Evolutionary conservation across 1,140 invertebrate genomes (phyloP), one percentile per base, ranked within the genome.

Genomic region (Tigriopus japonicus): DNA sequence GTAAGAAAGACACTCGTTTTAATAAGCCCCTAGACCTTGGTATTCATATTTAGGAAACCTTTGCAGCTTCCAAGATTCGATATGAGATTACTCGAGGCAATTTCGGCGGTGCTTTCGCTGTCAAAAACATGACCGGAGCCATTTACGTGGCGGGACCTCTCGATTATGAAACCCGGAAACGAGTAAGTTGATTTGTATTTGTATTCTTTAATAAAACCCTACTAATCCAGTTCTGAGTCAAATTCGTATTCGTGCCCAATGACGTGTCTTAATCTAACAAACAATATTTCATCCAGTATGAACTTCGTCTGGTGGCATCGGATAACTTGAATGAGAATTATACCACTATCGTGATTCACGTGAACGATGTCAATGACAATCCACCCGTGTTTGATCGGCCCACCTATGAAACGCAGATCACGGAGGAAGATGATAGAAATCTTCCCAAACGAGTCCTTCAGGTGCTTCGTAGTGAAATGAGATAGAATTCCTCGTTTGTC

Each of bases 61-160:
- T 82, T 81, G 60, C 79, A 95, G 91, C 90, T 69, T 94, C 91
- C 74, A 86, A 87, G 81, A 91, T 97, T 80, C 87, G 89, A 78
- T 96, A 96, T 79, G 89, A 94, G 81, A 96, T 96, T 75, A 94
- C 88, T 72, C 89, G 87, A 80, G 93, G 92, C 77, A 96, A 97
- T 81, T 84, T 93, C 79, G 90, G 90, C 63, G 90, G 90, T 68
- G 87, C 90, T 35, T 97, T 98, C 73, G 89, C 89, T 63, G 90
- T 98, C 63, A 91, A 96, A 74, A 92, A 92, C 72, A 89, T 89
- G 81, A 94, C 90, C 62, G 93, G 93, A 64, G 89, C 87, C 69
- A 95, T 98, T 74, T 96, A 93, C 72, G 90, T 95, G 52, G 89
- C 92, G 19, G 87, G 90, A 62, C 87, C 89, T 43, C 76, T 93